These are phyloP conservation scores for Takifugu rubripes DNA, from an alignment of 2,797 vertebrate species.

Conservation along the genomic window DNA sequence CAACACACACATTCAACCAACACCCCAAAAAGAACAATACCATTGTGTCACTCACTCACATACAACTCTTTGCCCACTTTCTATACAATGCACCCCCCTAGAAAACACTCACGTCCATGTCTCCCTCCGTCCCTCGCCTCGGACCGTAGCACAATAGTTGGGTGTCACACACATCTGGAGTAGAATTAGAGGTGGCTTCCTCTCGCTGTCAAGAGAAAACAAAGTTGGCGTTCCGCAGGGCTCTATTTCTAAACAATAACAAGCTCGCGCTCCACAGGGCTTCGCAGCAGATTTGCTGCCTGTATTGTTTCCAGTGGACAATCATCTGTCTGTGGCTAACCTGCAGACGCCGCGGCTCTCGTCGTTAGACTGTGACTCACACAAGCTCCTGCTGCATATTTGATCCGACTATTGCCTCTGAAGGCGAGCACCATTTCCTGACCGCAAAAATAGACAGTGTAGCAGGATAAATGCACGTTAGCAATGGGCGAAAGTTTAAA, in stretches of 20 bases:
- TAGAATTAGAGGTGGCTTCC: constrained; percentile 76
- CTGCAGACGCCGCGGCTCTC: constrained; percentile 49
- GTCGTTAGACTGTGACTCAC: constrained; percentile 30
- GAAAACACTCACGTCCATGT: constrained; percentile 43
- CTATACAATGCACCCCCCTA: constrained; percentile 16
- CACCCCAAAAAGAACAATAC: constrained; percentile 54
- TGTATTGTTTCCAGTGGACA: constrained; percentile 64
- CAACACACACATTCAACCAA: constrained; percentile 28
- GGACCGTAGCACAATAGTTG: constrained; percentile 59
- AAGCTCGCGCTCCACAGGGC: constrained; percentile 57
- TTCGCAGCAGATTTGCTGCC: constrained; percentile 35
- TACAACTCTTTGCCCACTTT: constrained; percentile 15
- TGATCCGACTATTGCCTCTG: no score
- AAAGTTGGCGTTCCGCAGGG: constrained; percentile 73
- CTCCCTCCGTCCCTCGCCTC: constrained; percentile 2
- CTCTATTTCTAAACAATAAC: constrained; percentile 83
- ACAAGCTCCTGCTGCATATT: no score
- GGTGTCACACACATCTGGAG: constrained; percentile 75
- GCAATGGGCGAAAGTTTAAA: no score
- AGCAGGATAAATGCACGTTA: no score
- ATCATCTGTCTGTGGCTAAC: constrained; percentile 70
- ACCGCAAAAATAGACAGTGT: no score
- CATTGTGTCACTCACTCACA: constrained; percentile 21
- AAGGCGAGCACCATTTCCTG: no score
- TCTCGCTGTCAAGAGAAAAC: constrained; percentile 74